Evolutionary conservation across 2,797 vertebrate genomes (phyloP).

Genomic region (Sebastes hubbsi): DNA sequence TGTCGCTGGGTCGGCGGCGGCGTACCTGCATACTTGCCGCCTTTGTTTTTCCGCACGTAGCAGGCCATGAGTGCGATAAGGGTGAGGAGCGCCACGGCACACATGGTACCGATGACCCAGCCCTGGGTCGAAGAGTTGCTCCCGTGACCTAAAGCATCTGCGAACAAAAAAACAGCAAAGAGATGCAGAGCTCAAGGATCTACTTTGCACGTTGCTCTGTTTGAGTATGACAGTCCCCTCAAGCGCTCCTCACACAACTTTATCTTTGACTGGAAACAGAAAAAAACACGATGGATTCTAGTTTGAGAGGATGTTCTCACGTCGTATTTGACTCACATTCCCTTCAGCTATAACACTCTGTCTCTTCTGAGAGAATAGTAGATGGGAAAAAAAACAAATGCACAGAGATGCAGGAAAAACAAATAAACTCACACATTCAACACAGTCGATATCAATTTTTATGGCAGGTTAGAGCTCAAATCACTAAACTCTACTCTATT

Average conservation of each 20-base stretch:
- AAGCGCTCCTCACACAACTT: conserved; percentile 24
- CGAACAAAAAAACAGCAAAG: conserved; percentile 12
- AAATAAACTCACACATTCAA: conserved; percentile 18
- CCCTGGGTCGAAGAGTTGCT: conserved; percentile 82
- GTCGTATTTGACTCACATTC: conserved; percentile 30
- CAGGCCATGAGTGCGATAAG: conserved; percentile 87
- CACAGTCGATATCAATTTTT: not conserved
- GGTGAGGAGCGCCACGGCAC: conserved; percentile 88
- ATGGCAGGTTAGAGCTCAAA: not conserved
- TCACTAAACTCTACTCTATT: conserved; percentile 38
- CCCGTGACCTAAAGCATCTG: conserved; percentile 78
- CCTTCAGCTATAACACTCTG: conserved; percentile 27
- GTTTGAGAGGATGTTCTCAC: conserved; percentile 33
- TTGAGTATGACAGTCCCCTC: conserved; percentile 11
- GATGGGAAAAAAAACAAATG: conserved; percentile 20
- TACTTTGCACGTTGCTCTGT: not conserved
- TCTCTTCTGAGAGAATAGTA: conserved; percentile 32
- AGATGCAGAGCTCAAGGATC: conserved; percentile 20
- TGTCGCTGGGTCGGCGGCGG: conserved; percentile 49
- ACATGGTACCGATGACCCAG: conserved; percentile 95
- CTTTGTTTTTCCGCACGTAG: conserved; percentile 91
- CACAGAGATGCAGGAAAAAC: not conserved
- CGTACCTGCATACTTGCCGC: conserved; percentile 97
- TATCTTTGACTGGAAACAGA: conserved; percentile 36
- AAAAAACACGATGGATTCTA: conserved; percentile 25